Base-by-base conservation (phyloP, 2,113 vertebrate species). In the Dasyornis broadbenti region DNA sequence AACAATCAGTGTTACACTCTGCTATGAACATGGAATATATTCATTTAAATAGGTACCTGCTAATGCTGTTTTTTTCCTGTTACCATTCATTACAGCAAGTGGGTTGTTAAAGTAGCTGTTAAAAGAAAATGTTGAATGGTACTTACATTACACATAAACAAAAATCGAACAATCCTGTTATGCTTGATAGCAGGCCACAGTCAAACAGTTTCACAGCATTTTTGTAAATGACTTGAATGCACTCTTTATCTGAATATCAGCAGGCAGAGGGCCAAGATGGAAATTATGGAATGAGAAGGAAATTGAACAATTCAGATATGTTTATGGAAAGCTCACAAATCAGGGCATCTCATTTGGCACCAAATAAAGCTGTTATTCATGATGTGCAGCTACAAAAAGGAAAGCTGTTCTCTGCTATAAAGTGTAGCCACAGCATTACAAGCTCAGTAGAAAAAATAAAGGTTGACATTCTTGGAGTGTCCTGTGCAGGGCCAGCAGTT, bases 261-360 rank as follows among this genome's bases (percentile, higher is more conserved):
- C 92, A 96, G 96, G 95, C 96, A 95, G 92, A 93, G 65, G 93
- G 92, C 92, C 89, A 96, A 93, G n/a, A 86, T 93, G 59, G 87
- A 98, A 98, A 98, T 97, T 98, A 98, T 92, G 96, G 95, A 97
- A 97, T 94, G 50, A 97, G 78, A 97, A 96, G 94, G 95, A 97
- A 98, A 97, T 96, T 96, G 97, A 98, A 98, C 96, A 97, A 98
- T 98, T 97, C 96, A 95, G 92, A 96, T 98, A 93, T 86, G 93
- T 97, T 97, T 97, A 96, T 96, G 80, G 92, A 97, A 97, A 97
- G 81, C 88, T 94, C 95, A 97, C 86, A 96, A 97, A 93, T 96
- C 92, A 93, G 79, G 89, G 85, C 90, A 97, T 97, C 96, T 97
- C 96, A 98, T 97, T 97, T 98, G 93, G 84, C 81, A 97, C 91